Percentiles rank a stretch among this genome's conserved stretches.
These are phyloP conservation scores for Morpho deidamia DNA, from an alignment of 2,888 invertebrate species.

Conservation along the genomic window DNA sequence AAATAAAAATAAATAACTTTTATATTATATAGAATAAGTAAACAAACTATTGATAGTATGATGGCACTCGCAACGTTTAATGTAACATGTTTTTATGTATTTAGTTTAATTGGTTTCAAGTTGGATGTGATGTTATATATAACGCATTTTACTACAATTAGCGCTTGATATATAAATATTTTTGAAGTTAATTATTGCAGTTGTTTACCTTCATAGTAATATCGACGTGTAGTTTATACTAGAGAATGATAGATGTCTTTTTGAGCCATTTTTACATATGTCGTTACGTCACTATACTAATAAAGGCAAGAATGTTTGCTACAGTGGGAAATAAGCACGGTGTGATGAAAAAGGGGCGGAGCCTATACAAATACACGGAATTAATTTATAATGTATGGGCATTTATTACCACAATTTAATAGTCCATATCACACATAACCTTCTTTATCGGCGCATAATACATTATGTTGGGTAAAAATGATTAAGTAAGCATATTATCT, in stretches of 20 bases:
- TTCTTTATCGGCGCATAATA: no score
- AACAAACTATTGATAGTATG: conserved; percentile 1
- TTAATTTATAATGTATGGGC: no score
- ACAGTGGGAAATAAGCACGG: no score
- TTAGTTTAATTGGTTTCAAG: conserved; percentile 15
- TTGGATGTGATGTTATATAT: conserved; percentile 17
- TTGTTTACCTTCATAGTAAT: conserved; percentile 3
- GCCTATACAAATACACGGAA: no score
- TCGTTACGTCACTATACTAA: no score
- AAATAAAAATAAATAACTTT: not conserved
- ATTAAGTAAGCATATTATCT: no score
- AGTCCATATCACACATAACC: no score
- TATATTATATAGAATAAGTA: not conserved
- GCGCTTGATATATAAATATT: conserved; percentile 4
- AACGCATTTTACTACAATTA: conserved; percentile 8
- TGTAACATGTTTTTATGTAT: conserved; percentile 6
- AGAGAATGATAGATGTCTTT: not conserved
- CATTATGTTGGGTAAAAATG: no score
- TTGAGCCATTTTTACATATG: no score
- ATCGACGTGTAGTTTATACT: not conserved
- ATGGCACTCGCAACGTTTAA: conserved; percentile 20
- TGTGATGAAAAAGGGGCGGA: no score
- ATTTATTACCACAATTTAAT: no score
- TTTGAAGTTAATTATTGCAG: conserved; percentile 7
- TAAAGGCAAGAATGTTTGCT: no score